Percentiles rank a stretch among this genome's conserved stretches.
Conservation (phyloP, 2,797 vertebrate species). For the Pteropus rufus region DNA sequence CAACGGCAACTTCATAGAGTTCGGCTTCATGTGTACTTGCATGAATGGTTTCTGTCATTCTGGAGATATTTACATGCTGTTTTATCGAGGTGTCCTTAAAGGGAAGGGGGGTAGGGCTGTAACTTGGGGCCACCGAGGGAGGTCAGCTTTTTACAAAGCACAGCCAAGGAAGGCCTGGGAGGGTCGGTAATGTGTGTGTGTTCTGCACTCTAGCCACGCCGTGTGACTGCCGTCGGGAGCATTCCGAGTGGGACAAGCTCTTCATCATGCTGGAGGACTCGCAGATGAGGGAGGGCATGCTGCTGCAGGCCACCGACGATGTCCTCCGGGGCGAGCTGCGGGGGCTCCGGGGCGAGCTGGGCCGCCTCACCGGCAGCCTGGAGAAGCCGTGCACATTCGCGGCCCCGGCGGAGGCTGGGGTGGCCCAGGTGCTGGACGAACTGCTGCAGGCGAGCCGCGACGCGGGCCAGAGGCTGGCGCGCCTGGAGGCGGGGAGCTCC, state of each 20-base stretch:
- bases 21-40: neutral
- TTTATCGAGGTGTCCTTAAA: neutral
- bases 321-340: slow-evolving; percentile 89
- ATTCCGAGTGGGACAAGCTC: slow-evolving; percentile 94
- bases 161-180: neutral
- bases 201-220: slow-evolving; percentile 72
- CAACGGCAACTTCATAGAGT: neutral
- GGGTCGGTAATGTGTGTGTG: neutral
- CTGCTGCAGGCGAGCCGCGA: slow-evolving; percentile 81
- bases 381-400: slow-evolving; percentile 73
- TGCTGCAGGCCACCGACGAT: slow-evolving; percentile 91
- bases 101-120: neutral
- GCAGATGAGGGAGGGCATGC: slow-evolving; percentile 96
- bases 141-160: neutral
- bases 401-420: slow-evolving; percentile 78
- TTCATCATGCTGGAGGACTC: slow-evolving; percentile 98
- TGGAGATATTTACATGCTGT: neutral
- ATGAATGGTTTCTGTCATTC: neutral
- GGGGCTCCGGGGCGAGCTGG: slow-evolving; percentile 86
- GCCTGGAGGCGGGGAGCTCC: slow-evolving; percentile 79
- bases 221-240: slow-evolving; percentile 85
- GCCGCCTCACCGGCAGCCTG: slow-evolving; percentile 85
- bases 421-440: slow-evolving; percentile 82
- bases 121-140: neutral
- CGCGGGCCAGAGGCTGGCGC: slow-evolving; percentile 80